Evolutionary conservation across 2,888 invertebrate genomes (phyloP).

Genomic region (Charanyca ferruginea): DNA sequence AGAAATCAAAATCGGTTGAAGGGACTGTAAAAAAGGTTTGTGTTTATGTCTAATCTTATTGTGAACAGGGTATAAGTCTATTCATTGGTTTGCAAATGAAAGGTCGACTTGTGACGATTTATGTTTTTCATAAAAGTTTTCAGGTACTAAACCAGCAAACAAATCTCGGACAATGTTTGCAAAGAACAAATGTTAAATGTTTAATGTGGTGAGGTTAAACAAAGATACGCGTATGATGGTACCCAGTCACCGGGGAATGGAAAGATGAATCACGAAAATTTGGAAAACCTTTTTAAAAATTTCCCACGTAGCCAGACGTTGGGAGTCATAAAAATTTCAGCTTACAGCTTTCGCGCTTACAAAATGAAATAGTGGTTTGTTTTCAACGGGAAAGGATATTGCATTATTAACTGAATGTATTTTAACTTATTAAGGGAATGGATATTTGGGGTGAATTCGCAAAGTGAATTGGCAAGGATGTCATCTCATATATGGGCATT

Average conservation of each 20-base stretch:
- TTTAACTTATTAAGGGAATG: slow-evolving; percentile 72
- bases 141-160: slow-evolving; percentile 36
- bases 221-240: slow-evolving; percentile 74
- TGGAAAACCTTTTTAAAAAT: slow-evolving; percentile 82
- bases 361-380: slow-evolving; percentile 82
- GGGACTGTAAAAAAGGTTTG: too few relatives aligned
- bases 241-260: slow-evolving; percentile 68
- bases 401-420: slow-evolving; percentile 70
- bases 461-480: slow-evolving; percentile 38
- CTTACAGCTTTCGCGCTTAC: slow-evolving; percentile 79
- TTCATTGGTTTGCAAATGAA: slow-evolving; percentile 47
- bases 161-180: slow-evolving; percentile 76
- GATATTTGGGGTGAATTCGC: slow-evolving; percentile 52
- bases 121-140: slow-evolving; percentile 21
- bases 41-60: too few relatives aligned
- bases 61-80: not conserved
- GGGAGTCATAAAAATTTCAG: slow-evolving; percentile 83
- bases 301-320: slow-evolving; percentile 75
- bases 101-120: slow-evolving; percentile 47
- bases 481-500: slow-evolving; percentile 38
- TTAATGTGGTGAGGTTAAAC: slow-evolving; percentile 79
- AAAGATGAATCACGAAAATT: slow-evolving; percentile 79
- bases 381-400: slow-evolving; percentile 69
- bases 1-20: too few relatives aligned
- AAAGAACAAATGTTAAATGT: slow-evolving; percentile 73